Percentiles rank a stretch among this genome's conserved stretches.
Conservation (phyloP, 2,888 invertebrate species). For the Acholoe squamosa region DNA sequence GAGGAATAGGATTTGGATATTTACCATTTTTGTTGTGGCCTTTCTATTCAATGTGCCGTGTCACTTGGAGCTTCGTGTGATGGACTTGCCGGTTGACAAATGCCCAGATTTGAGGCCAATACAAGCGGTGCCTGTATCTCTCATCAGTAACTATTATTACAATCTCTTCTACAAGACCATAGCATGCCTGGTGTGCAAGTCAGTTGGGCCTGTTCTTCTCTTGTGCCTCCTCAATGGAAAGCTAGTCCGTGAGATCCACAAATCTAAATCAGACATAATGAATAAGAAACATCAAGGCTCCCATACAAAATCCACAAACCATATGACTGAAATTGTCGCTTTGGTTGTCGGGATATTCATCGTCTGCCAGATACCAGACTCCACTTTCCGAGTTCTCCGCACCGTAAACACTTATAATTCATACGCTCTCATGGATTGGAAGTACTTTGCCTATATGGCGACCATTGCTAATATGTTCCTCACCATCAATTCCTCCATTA, state of each 20-base stretch:
- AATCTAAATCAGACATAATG: neutral
- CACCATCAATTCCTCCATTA: slow-evolving; percentile 22
- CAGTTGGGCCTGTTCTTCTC: slow-evolving; percentile 8
- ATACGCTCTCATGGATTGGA: neutral
- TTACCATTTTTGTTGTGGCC: neutral
- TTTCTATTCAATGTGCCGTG: neutral
- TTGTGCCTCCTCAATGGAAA: neutral
- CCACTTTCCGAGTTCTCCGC: neutral
- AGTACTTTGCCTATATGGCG: neutral
- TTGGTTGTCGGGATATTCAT: slow-evolving; percentile 13
- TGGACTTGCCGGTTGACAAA: neutral
- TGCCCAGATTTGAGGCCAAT: neutral
- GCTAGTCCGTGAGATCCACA: neutral
- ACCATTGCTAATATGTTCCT: slow-evolving; percentile 31
- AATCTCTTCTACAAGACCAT: slow-evolving; percentile 35
- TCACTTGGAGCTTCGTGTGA: neutral
- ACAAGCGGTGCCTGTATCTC: neutral
- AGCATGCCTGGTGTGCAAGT: neutral
- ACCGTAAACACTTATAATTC: neutral
- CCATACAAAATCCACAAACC: neutral
- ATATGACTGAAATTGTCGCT: slow-evolving; percentile 3
- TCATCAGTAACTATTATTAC: slow-evolving; percentile 24
- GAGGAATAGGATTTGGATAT: neutral
- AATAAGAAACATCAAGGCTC: neutral
- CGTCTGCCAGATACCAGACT: slow-evolving; percentile 19